Conservation (phyloP, 2,888 invertebrate genomes). For the Atethmia centrago region DNA sequence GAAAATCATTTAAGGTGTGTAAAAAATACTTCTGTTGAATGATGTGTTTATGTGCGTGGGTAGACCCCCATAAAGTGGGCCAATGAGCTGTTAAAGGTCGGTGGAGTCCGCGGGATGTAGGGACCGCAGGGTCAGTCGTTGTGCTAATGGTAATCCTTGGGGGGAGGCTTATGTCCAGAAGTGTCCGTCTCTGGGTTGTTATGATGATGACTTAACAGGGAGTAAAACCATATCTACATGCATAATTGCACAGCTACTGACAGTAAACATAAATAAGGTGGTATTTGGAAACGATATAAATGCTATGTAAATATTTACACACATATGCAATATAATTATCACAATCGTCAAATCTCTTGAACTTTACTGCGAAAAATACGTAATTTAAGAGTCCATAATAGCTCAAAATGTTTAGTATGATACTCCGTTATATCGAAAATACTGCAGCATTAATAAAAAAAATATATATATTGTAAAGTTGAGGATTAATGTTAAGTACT, state of each 20-base stretch:
- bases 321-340: neutral
- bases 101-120: neutral
- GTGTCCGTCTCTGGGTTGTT: neutral
- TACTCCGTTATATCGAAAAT: too few relatives aligned
- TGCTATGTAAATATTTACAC: neutral
- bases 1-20: conserved; percentile 79
- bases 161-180: too few relatives aligned
- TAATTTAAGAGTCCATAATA: conserved; percentile 3
- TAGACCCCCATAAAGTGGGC: neutral
- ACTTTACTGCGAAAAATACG: neutral
- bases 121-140: too few relatives aligned
- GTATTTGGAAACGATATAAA: neutral
- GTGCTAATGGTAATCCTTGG: neutral
- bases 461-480: too few relatives aligned
- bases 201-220: neutral
- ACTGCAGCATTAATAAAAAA: too few relatives aligned
- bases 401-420: too few relatives aligned
- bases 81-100: neutral
- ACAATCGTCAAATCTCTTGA: neutral
- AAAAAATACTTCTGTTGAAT: neutral
- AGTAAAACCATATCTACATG: neutral
- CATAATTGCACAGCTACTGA: neutral
- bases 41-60: neutral
- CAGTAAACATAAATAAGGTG: neutral
- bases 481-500: too few relatives aligned